These are phyloP conservation scores for Cathartes aura DNA, from an alignment of 2,113 vertebrate species.

Conservation along the genomic window DNA sequence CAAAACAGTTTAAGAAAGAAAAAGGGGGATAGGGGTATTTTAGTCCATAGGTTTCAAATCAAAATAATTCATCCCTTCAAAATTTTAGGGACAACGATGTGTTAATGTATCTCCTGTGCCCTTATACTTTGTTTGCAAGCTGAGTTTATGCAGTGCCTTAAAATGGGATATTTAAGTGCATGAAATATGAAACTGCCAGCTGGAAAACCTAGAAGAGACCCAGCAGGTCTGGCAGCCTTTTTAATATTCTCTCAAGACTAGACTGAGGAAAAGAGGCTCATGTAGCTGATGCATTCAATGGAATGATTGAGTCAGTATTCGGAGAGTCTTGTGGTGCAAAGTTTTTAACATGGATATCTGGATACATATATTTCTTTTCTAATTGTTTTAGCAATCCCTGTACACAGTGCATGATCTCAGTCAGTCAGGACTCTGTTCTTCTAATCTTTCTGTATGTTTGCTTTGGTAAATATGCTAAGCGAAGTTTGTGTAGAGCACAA, in stretches of 20 bases:
- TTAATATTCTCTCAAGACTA: not conserved
- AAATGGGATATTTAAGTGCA: not conserved
- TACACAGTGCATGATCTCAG: not conserved
- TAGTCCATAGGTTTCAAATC: not conserved
- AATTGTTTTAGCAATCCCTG: not conserved
- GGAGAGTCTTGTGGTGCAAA: not conserved
- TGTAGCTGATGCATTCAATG: not conserved
- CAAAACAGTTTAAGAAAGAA: not conserved
- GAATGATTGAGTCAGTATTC: not conserved
- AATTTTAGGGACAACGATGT: not conserved
- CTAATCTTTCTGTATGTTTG: not conserved
- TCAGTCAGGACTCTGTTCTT: not conserved
- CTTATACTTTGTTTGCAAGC: not conserved
- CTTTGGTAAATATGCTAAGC: not conserved
- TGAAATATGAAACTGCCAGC: not conserved
- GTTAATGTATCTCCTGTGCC: not conserved
- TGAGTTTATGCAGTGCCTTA: not conserved
- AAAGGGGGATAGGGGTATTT: not conserved
- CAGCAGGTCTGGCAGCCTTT: constrained; percentile 7
- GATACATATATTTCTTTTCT: not conserved
- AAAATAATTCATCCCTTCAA: not conserved
- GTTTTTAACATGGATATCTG: not conserved
- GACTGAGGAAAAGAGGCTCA: not conserved
- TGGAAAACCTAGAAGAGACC: not conserved
- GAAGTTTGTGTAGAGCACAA: not conserved